Evolutionary conservation across 2,113 vertebrate genomes (phyloP).

Genomic region (Neoarius graeffei): DNA sequence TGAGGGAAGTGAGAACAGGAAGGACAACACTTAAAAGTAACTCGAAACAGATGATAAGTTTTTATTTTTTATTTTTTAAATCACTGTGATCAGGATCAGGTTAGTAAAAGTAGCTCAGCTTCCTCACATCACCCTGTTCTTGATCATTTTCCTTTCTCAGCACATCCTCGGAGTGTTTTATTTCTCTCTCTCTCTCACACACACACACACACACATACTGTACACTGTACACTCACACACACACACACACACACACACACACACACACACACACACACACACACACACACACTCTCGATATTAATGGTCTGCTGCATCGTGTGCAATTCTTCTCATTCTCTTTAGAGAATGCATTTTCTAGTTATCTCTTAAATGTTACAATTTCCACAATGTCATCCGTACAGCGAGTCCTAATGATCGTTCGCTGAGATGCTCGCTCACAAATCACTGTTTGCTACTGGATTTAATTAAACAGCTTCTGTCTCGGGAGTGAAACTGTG

Average conservation of each 20-base stretch:
- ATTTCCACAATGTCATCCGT: background rate
- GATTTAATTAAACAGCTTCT: slow-evolving; percentile 44
- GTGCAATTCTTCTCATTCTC: no score
- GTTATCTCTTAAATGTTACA: background rate
- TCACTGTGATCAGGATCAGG: background rate
- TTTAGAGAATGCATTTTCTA: no score
- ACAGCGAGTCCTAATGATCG: background rate
- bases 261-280: no score
- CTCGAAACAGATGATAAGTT: background rate
- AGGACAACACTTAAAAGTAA: background rate
- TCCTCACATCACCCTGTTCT: background rate
- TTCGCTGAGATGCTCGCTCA: background rate
- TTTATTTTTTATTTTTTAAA: background rate
- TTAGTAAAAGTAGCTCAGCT: background rate
- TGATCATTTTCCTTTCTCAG: background rate
- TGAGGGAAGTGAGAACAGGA: background rate
- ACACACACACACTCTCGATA: no score
- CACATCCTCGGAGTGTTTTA: background rate
- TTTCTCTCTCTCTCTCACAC: background rate
- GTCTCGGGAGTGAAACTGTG: slow-evolving; percentile 14
- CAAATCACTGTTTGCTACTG: background rate
- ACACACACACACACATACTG: no score
- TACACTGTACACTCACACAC: no score
- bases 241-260: no score
- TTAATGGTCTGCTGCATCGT: no score